Evolutionary conservation across 2,888 invertebrate species (phyloP), one percentile per base, ranked within the genome.

Genomic region (Agrenia bidenticulata): DNA sequence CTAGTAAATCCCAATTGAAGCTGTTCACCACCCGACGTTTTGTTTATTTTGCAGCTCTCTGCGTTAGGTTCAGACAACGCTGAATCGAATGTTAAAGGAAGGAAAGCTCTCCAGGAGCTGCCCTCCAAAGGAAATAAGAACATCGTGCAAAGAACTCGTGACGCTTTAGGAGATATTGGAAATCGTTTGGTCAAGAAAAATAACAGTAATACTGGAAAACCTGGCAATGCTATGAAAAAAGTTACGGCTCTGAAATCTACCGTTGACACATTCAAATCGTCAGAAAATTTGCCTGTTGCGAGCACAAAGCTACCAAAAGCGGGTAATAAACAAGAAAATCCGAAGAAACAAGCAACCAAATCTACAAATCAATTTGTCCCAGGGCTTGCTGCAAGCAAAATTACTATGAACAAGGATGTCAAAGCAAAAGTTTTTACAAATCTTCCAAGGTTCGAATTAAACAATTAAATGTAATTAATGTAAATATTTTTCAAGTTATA

Each of bases 131-230:
- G 58, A 21, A 61, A 60, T 17, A 61, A 57, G 23, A 67, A 66
- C 26, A 63, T 64, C 15, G 61, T 68, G 15, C 67, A 69, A 45
- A 62, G 64, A n/a, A 65, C 73, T 11, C 63, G 74, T 15, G 70
- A 67, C 23, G 73, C 70, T 17, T 58, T 75, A 13, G 75, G 74
- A 15, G 74, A 76, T 56, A 75, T 76, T 60, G 73, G 74, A 9
- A 76, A 75, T 61, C 65, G 69, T 11, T 23, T 72, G 5, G 66
- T 66, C 59, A 70, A 66, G 39, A 42, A 5, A 58, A 42, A 42
- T 19, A 55, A 26, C 21, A 21, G 39, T 13, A 37, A 51, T 13
- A 45, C 54, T 17, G 23, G 7, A 19, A 62, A 37, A 2, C 32
- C 32, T 11, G 32, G 32, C 4, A 4, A 32, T 32, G 11, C 32